These are phyloP conservation scores for Connochaetes taurinus DNA, from an alignment of 2,113 vertebrate genomes.

Conservation along the genomic window DNA sequence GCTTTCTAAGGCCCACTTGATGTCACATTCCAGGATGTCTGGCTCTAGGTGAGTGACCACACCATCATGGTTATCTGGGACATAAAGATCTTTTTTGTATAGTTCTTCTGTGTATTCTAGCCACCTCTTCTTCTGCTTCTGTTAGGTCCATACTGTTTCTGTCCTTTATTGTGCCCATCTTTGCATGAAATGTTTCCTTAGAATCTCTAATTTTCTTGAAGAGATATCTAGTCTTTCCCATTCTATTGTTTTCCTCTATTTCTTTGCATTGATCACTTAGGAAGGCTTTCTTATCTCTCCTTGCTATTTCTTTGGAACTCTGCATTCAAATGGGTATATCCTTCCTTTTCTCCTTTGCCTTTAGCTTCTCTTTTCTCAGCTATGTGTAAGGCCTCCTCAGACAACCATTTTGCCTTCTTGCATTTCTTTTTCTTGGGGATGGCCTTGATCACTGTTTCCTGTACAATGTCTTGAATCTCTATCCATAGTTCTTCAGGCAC, in stretches of 20 bases:
- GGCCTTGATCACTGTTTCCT: background rate
- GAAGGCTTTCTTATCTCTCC: background rate
- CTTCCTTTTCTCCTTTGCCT: background rate
- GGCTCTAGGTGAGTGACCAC: background rate
- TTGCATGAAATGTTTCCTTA: background rate
- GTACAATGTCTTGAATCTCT: background rate
- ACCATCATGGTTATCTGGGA: background rate
- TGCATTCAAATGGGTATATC: background rate
- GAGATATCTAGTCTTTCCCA: background rate
- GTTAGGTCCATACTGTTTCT: background rate
- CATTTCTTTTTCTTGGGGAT: background rate
- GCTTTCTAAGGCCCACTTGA: background rate
- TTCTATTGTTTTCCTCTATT: background rate
- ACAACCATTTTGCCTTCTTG: background rate
- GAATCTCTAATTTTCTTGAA: background rate
- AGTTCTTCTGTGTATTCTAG: background rate
- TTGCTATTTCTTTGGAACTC: background rate
- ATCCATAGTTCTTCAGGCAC: background rate
- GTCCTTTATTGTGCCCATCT: background rate
- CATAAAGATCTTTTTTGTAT: background rate
- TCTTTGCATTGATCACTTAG: background rate
- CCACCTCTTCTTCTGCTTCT: background rate
- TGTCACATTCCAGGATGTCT: background rate
- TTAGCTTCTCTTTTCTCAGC: background rate
- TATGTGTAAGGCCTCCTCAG: background rate